Conservation (phyloP, 2,888 invertebrate species). For the Thymelicus acteon region DNA sequence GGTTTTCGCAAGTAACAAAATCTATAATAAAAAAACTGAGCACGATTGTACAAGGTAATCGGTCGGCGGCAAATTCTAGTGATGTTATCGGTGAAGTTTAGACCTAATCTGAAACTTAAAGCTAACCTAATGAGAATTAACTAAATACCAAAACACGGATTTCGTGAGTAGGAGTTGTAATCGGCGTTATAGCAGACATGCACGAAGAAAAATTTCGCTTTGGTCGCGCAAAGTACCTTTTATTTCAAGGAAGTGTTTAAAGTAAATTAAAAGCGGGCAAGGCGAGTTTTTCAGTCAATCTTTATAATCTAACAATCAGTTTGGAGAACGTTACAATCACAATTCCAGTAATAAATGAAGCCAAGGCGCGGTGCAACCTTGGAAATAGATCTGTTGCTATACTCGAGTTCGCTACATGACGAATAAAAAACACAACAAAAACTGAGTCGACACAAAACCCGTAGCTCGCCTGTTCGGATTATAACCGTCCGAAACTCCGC, state of each 20-base stretch:
- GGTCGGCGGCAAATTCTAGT: constrained; percentile 41
- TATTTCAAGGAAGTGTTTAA: constrained; percentile 72
- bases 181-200: constrained; percentile 67
- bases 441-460: constrained; percentile 58
- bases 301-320: constrained; percentile 62
- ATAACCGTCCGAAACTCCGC: constrained; percentile 74
- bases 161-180: constrained; percentile 72
- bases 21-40: constrained; percentile 4
- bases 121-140: constrained; percentile 59
- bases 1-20: neutral
- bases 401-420: constrained; percentile 62
- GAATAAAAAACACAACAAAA: constrained; percentile 72
- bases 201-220: constrained; percentile 70
- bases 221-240: constrained; percentile 54
- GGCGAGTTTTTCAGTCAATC: constrained; percentile 60
- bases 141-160: constrained; percentile 58
- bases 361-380: constrained; percentile 69
- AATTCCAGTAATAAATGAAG: constrained; percentile 61
- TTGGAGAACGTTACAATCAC: constrained; percentile 63
- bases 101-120: constrained; percentile 50
- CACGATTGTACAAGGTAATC: constrained; percentile 17
- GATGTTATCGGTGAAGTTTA: constrained; percentile 47
- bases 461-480: constrained; percentile 67
- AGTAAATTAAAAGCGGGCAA: constrained; percentile 63
- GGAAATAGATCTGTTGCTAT: constrained; percentile 72